phyloP scores from a whole-genome alignment of 2,888 invertebrate genomes.

The Drosophila nr. perissopoda region DNA sequence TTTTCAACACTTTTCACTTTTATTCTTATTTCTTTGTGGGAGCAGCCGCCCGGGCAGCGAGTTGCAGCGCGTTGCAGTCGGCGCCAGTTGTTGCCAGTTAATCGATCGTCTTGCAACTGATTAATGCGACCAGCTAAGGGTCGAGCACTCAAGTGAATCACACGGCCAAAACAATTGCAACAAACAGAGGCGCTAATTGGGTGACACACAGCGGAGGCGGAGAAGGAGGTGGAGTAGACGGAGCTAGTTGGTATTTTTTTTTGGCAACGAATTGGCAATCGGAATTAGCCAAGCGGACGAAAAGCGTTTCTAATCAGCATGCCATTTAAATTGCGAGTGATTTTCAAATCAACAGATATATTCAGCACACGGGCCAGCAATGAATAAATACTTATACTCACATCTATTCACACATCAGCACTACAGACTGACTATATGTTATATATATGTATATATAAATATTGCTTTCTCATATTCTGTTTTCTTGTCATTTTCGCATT shows the following conservation, averaged over 20 bases:
- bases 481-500: conserved; percentile 40
- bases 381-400: conserved; percentile 11
- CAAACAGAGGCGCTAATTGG: conserved; percentile 62
- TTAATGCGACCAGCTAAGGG: conserved; percentile 74
- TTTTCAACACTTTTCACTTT: conserved; percentile 32
- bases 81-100: conserved; percentile 80
- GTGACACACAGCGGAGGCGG: conserved; percentile 18
- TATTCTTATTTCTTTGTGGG: neutral
- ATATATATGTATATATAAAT: conserved; percentile 1
- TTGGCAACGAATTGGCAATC: conserved; percentile 44
- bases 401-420: conserved; percentile 8
- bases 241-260: conserved; percentile 12
- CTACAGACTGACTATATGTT: neutral
- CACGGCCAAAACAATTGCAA: conserved; percentile 25
- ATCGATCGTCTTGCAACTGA: conserved; percentile 85
- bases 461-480: conserved; percentile 11
- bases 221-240: neutral
- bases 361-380: conserved; percentile 13
- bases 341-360: conserved; percentile 22
- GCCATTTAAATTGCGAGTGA: conserved; percentile 63
- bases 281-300: conserved; percentile 38
- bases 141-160: conserved; percentile 50
- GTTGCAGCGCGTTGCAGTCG: conserved; percentile 39
- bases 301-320: conserved; percentile 54
- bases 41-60: conserved; percentile 18